Evolutionary conservation across 2,888 invertebrate species (phyloP).

Genomic region (Nowickia ferox): DNA sequence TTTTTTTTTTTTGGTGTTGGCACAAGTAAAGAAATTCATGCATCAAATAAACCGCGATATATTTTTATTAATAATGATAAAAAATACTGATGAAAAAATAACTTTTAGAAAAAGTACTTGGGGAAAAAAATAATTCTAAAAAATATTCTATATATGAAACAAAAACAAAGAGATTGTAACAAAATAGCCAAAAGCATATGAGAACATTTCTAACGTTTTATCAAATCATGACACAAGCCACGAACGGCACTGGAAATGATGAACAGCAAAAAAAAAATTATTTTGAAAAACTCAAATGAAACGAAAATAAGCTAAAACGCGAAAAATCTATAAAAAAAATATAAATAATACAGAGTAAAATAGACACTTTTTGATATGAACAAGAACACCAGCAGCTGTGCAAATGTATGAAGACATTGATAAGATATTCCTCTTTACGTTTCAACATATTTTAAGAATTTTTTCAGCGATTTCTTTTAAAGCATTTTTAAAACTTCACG

Average conservation of each 20-base stretch:
- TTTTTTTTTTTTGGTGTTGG: slow-evolving; percentile 2
- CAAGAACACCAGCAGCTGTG: too few species aligned
- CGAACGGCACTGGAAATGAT: background rate
- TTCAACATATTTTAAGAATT: too few species aligned
- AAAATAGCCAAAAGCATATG: slow-evolving; percentile 64
- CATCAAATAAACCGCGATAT: slow-evolving; percentile 61
- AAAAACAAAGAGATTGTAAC: slow-evolving; percentile 64
- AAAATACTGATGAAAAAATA: slow-evolving; percentile 8
- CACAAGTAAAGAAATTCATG: background rate
- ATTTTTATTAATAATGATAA: slow-evolving; percentile 46
- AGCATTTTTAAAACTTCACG: too few species aligned
- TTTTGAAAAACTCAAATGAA: slow-evolving; percentile 9
- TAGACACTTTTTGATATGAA: background rate
- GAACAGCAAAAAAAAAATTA: background rate
- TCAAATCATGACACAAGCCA: slow-evolving; percentile 41
- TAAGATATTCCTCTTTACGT: too few species aligned
- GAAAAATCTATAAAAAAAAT: slow-evolving; percentile 12
- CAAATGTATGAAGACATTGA: too few species aligned
- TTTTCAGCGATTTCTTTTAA: too few species aligned
- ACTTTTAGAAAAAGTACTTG: slow-evolving; percentile 23
- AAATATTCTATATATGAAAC: slow-evolving; percentile 48
- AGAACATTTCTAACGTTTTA: slow-evolving; percentile 50
- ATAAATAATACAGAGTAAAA: background rate
- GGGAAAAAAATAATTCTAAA: slow-evolving; percentile 33
- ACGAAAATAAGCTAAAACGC: slow-evolving; percentile 9